These are phyloP conservation scores for Atherinomorus stipes DNA, from an alignment of 2,113 vertebrate genomes.

Conservation along the genomic window DNA sequence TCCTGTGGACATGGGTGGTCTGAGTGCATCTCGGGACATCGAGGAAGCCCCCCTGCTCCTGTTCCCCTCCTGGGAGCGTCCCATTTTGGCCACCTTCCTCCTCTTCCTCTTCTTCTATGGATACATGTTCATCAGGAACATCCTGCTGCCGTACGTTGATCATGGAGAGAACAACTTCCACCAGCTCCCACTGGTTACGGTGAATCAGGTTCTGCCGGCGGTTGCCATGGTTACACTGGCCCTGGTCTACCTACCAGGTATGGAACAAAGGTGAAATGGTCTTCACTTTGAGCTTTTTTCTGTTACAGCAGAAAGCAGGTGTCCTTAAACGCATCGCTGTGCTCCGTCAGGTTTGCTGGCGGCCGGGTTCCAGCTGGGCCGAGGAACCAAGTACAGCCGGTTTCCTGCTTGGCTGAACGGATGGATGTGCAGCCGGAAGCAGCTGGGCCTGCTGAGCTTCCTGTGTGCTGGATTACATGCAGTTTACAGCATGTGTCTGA, in stretches of 20 bases:
- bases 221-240: not conserved
- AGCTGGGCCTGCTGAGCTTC: conserved; percentile 2
- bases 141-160: not conserved
- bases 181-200: not conserved
- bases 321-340: not conserved
- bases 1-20: not conserved
- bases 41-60: not conserved
- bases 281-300: too few species aligned
- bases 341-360: not conserved
- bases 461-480: not conserved
- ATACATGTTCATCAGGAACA: not conserved
- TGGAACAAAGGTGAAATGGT: not conserved
- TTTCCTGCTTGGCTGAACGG: not conserved
- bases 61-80: not conserved
- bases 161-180: not conserved
- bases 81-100: not conserved
- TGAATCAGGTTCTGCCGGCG: not conserved
- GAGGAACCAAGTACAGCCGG: not conserved
- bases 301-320: not conserved
- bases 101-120: not conserved
- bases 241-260: not conserved
- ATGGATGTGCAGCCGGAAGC: not conserved
- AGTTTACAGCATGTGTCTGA: not conserved
- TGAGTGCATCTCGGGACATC: not conserved
- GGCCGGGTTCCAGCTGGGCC: not conserved